Evolutionary conservation across 2,888 invertebrate genomes (phyloP).

Genomic region (Papilio gigon): DNA sequence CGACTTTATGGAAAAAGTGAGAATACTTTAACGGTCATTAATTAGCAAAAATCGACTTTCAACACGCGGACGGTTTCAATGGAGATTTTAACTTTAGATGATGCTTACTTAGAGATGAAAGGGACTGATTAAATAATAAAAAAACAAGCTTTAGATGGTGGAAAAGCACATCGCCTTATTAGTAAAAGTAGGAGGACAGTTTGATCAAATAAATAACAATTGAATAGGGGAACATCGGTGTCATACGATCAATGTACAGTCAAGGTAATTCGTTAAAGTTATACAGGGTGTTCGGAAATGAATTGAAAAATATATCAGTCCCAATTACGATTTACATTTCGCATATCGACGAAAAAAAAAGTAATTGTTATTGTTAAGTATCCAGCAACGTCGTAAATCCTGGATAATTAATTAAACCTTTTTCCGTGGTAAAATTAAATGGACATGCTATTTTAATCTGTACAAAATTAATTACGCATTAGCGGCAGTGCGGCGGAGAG

Average conservation of each 20-base stretch:
- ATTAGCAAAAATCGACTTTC: slow-evolving; percentile 30
- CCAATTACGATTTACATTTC: not conserved
- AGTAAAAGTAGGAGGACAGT: no score
- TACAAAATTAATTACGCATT: slow-evolving; percentile 39
- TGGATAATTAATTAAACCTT: slow-evolving; percentile 18
- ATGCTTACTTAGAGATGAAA: slow-evolving; percentile 3
- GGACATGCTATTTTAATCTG: slow-evolving; percentile 33
- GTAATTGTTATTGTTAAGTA: not conserved
- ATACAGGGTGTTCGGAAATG: no score
- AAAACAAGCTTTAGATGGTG: not conserved
- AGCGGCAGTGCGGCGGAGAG: slow-evolving; percentile 18
- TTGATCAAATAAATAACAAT: no score
- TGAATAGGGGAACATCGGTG: no score
- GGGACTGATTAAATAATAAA: not conserved
- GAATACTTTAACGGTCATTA: slow-evolving; percentile 29
- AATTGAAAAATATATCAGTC: no score
- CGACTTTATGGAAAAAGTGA: slow-evolving; percentile 18
- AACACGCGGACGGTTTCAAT: not conserved
- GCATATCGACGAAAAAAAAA: not conserved
- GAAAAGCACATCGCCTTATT: not conserved
- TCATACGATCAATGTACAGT: no score
- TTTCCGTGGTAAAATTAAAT: slow-evolving; percentile 26
- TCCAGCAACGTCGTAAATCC: not conserved
- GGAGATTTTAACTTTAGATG: slow-evolving; percentile 11
- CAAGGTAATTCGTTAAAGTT: no score